Evolutionary conservation across 2,113 vertebrate genomes (phyloP).

Genomic region (Paedocypris sp.): DNA sequence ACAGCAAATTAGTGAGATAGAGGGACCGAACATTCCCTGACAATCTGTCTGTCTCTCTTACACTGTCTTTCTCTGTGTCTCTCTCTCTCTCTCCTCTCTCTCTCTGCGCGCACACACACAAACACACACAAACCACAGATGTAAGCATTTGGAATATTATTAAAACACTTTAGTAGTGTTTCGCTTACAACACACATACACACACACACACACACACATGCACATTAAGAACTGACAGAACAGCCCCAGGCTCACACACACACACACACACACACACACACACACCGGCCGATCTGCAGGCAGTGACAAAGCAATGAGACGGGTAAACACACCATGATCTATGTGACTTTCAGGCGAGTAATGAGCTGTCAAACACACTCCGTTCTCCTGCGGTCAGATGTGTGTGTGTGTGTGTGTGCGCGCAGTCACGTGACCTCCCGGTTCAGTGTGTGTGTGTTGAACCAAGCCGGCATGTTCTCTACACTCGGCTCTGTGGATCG

Average conservation of each 20-base stretch:
- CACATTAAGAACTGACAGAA: background rate
- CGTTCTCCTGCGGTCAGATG: constrained; percentile 7
- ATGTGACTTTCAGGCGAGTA: constrained; percentile 31
- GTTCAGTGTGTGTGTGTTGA: no score
- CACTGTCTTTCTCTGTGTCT: no score
- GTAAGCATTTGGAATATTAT: no score
- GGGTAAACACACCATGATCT: constrained; percentile 25
- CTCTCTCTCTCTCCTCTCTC: no score
- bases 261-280: constrained; percentile 5
- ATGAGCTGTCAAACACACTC: constrained; percentile 37
- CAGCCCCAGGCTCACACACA: background rate
- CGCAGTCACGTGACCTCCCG: background rate
- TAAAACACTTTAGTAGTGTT: no score
- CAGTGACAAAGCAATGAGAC: constrained; percentile 28
- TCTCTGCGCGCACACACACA: no score
- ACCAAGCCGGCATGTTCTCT: no score
- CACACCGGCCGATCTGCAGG: background rate
- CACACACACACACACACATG: background rate
- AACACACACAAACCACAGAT: no score
- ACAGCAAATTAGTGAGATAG: no score
- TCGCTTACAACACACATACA: background rate
- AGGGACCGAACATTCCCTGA: no score
- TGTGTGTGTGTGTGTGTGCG: constrained; percentile 1
- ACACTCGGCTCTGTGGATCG: no score
- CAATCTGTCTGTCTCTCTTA: no score